These are phyloP conservation scores for Anguilla japonica DNA, from an alignment of 2,113 vertebrate species.

Conservation along the genomic window DNA sequence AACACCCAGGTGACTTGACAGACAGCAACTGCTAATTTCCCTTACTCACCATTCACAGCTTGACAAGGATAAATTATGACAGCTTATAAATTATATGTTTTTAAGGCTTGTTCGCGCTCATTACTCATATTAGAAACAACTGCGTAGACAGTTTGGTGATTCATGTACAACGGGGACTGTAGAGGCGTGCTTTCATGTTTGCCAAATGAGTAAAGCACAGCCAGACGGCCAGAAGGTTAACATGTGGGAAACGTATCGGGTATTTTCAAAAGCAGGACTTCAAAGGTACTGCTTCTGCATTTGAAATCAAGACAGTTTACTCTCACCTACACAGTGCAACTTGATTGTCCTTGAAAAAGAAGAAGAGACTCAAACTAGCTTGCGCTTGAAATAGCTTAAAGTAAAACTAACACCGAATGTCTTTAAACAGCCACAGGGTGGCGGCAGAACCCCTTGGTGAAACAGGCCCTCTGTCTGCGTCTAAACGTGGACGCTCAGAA, in stretches of 20 bases:
- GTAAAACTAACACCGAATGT: background rate
- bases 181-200: background rate
- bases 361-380: background rate
- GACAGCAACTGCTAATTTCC: background rate
- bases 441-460: conserved; percentile 48
- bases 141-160: background rate
- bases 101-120: background rate
- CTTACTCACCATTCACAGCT: background rate
- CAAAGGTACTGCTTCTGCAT: background rate
- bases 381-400: background rate
- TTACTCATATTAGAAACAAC: background rate
- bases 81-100: background rate
- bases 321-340: background rate
- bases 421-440: conserved; percentile 52
- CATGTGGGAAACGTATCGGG: background rate
- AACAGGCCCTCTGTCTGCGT: background rate
- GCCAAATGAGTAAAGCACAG: background rate
- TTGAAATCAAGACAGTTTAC: background rate
- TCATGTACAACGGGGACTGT: background rate
- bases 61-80: background rate
- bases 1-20: background rate
- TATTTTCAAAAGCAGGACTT: background rate
- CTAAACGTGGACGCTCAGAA: background rate
- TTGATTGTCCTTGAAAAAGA: background rate
- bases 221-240: background rate